Evolutionary conservation across 2,797 vertebrate species (phyloP).

Genomic region (Brachyalestes nurse): DNA sequence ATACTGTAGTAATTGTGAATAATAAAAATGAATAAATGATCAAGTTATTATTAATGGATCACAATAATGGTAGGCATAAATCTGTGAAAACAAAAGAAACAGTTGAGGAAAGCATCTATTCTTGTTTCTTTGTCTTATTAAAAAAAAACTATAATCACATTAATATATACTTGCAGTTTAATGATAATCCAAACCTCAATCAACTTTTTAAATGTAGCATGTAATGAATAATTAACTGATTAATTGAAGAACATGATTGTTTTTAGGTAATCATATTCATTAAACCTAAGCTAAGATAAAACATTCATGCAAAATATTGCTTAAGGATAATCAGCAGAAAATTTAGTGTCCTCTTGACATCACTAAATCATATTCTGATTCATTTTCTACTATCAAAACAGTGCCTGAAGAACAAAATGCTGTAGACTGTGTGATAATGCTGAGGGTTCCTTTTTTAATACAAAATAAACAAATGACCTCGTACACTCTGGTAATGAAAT

Average conservation of each 20-base stretch:
- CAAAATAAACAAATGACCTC: conserved; percentile 75
- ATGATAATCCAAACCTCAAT: conserved; percentile 2
- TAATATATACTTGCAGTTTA: neutral
- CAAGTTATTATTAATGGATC: neutral
- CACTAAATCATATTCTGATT: neutral
- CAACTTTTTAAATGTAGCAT: conserved; percentile 14
- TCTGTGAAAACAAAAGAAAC: neutral
- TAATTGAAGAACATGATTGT: neutral
- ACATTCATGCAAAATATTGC: neutral
- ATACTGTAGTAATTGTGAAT: too few relatives aligned
- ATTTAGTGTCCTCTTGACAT: neutral
- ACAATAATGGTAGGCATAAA: neutral
- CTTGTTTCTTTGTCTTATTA: neutral
- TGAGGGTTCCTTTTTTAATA: conserved; percentile 26
- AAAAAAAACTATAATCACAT: neutral
- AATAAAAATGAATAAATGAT: too few relatives aligned
- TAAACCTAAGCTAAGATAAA: neutral
- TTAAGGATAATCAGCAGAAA: neutral
- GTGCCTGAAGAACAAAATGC: neutral
- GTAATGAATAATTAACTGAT: conserved; percentile 6
- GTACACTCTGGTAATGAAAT: conserved; percentile 79
- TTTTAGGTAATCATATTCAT: neutral
- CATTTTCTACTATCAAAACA: neutral
- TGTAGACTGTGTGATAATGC: neutral
- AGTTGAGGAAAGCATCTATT: neutral